Evolutionary conservation across 2,113 vertebrate genomes (phyloP), one percentile per base, ranked within the genome.

Genomic region (Scolopax mira): DNA sequence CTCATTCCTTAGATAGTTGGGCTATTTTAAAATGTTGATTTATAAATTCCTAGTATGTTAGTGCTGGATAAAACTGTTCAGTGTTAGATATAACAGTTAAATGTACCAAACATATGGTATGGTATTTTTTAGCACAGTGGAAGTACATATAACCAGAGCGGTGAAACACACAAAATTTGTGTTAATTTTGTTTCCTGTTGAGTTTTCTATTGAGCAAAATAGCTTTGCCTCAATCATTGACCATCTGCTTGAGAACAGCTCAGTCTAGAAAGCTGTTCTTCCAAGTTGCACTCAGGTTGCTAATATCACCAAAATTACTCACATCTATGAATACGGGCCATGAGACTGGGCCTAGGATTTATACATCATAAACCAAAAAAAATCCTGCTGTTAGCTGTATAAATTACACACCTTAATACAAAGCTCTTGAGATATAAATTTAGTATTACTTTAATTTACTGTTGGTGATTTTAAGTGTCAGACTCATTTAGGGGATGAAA

Each of bases 211-310:
- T 54, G 31, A 73, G 61, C 49, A 44, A 78, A 78, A 78, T 7
- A 46, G 60, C 51, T 89, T 60, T 72, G 64, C 54, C 49, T 46
- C n/a, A 48, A 9, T 7, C 66, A 42, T 1, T 42, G 71, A 33
- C 31, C 60, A 64, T 42, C 60, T 69, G 72, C 71, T n/a, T 19
- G 60, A 79, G 55, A 83, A 82, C 31, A 83, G n/a, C 51, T 79
- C 67, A 18, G 15, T 27, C 51, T 33, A 28, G 44, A 49, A 79
- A 80, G 73, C 54, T 41, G 35, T 18, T 48, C 62, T 44, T 75
- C 31, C 46, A 61, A 84, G 73, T 39, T 1, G 1, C 21, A 35
- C 13, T 22, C 0, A 0, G 10, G 41, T 74, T 51, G 64, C 21
- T 33, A 66, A 1, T 3, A 48, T 19, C 44, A 88, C 44, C 1